These are phyloP conservation scores for Melitaea cinxia DNA, from an alignment of 1,140 invertebrate genomes.

Conservation along the genomic window DNA sequence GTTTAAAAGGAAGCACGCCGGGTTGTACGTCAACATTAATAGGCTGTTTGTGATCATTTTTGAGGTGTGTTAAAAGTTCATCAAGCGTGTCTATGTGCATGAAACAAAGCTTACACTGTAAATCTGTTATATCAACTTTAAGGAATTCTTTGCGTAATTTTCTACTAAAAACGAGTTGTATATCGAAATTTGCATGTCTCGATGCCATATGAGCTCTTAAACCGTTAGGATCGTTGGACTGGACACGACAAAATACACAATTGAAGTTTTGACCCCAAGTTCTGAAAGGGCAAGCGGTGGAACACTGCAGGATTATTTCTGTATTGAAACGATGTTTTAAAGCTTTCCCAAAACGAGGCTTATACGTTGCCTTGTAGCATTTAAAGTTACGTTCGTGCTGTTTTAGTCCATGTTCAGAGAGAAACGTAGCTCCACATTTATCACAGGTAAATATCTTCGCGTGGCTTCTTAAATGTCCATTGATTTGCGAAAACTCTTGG, in stretches of 20 bases:
- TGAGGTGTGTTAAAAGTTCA: conserved; percentile 66
- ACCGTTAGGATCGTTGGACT: conserved; percentile 67
- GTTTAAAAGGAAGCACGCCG: conserved; percentile 67
- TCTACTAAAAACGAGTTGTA: conserved; percentile 64
- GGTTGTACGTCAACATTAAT: conserved; percentile 65
- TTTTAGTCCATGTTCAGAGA: conserved; percentile 65
- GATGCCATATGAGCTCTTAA: conserved; percentile 66
- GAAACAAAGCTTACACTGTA: conserved; percentile 72
- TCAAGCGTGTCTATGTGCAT: conserved; percentile 63
- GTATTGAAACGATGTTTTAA: conserved; percentile 69
- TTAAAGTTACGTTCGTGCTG: conserved; percentile 71
- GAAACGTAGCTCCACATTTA: conserved; percentile 68
- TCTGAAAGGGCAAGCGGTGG: conserved; percentile 67
- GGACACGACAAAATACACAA: conserved; percentile 68
- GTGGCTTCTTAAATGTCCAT: conserved; percentile 65
- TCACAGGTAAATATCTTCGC: conserved; percentile 73
- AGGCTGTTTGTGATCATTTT: conserved; percentile 70
- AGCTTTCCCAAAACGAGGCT: conserved; percentile 67
- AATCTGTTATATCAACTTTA: conserved; percentile 70
- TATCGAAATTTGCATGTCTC: conserved; percentile 65
- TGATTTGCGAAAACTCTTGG: conserved; percentile 68
- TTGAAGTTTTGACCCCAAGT: conserved; percentile 75
- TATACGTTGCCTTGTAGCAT: conserved; percentile 69
- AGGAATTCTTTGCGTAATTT: conserved; percentile 69
- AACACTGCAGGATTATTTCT: conserved; percentile 73